These are phyloP conservation scores for Sialia sialis DNA, from an alignment of 2,113 vertebrate genomes.

Conservation along the genomic window DNA sequence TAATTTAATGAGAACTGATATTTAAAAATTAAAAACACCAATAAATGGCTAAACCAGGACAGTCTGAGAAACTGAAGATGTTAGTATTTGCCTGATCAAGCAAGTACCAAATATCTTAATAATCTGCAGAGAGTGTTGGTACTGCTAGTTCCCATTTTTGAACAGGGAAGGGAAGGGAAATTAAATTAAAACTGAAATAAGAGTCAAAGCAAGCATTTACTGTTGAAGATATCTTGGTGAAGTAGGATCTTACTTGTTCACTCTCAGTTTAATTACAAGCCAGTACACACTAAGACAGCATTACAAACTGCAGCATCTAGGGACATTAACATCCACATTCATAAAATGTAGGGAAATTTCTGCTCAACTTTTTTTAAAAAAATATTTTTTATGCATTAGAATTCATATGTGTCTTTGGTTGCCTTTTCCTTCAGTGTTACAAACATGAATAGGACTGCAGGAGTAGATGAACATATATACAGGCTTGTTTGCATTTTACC, in stretches of 20 bases:
- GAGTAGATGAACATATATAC: neutral
- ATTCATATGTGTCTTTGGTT: neutral
- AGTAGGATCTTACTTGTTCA: neutral
- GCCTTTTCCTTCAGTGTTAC: neutral
- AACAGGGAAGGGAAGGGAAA: neutral
- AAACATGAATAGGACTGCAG: neutral
- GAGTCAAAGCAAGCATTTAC: neutral
- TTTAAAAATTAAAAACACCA: neutral
- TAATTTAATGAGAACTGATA: neutral
- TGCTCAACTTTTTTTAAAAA: neutral
- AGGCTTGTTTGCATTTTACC: neutral
- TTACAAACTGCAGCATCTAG: neutral
- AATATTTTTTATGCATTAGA: neutral
- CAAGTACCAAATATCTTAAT: neutral
- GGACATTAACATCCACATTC: neutral
- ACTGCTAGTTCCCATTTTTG: neutral
- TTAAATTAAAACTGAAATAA: neutral
- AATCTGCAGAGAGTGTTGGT: neutral
- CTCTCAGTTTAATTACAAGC: neutral
- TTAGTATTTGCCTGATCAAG: neutral
- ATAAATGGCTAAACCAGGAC: neutral
- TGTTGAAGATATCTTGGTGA: neutral
- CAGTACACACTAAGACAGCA: neutral
- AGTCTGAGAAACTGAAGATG: neutral
- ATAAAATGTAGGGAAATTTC: neutral